Evolutionary conservation across 2,888 invertebrate species (phyloP).

Genomic region (Drosophila neutralis): DNA sequence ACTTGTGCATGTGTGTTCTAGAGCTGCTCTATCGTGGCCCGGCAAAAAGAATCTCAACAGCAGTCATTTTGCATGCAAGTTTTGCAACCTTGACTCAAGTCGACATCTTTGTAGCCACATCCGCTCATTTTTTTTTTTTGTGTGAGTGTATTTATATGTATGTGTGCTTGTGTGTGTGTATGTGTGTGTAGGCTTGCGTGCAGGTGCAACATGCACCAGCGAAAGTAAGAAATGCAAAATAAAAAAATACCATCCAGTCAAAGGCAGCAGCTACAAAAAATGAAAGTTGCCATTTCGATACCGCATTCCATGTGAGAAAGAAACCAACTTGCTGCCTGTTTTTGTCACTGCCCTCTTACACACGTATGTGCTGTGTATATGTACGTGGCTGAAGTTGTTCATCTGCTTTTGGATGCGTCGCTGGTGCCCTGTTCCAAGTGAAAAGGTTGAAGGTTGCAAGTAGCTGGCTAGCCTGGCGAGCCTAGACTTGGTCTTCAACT

Average conservation of each 20-base stretch:
- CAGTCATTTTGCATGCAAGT: constrained; percentile 72
- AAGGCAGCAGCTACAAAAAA: not conserved
- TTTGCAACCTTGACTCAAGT: constrained; percentile 69
- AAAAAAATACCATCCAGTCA: not conserved
- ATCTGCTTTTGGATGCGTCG: constrained; percentile 35
- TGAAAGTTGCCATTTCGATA: not conserved
- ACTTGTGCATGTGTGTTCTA: constrained; percentile 6
- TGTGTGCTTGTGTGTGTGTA: constrained; percentile 6
- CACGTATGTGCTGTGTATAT: constrained; percentile 1
- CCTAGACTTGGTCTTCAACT: constrained; percentile 23
- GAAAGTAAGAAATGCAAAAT: constrained; percentile 4
- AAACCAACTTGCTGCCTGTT: constrained; percentile 12
- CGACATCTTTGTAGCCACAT: constrained; percentile 43
- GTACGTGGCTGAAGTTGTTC: constrained; percentile 29
- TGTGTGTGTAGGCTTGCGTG: not conserved
- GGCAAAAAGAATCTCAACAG: constrained; percentile 67
- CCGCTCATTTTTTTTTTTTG: not conserved
- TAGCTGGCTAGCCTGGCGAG: constrained; percentile 23
- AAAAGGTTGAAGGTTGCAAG: constrained; percentile 73
- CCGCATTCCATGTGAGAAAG: not conserved
- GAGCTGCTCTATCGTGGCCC: constrained; percentile 59
- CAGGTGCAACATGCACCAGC: constrained; percentile 31
- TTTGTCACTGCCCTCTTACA: constrained; percentile 13
- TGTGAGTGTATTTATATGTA: not conserved
- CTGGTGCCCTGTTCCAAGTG: constrained; percentile 30